A percentile compares a stretch with the other conserved stretches of the same genome.
These are phyloP conservation scores for Conger conger DNA, from an alignment of 2,113 vertebrate species.

Conservation along the genomic window DNA sequence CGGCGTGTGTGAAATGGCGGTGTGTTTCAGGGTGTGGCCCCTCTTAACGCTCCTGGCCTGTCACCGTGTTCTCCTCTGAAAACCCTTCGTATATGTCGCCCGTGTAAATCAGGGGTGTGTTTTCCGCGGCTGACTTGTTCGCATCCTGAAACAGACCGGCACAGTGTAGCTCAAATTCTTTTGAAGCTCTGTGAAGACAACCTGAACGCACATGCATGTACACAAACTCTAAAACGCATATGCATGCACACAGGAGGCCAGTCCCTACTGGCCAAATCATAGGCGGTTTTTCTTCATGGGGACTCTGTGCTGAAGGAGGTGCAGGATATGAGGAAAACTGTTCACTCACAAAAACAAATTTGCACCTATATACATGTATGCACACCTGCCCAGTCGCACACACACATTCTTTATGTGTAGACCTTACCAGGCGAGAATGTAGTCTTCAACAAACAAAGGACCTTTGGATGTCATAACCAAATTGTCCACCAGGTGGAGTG, in stretches of 20 bases:
- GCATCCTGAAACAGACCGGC: not conserved
- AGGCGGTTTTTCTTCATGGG: too few relatives aligned
- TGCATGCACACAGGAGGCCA: not conserved
- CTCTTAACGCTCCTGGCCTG: too few relatives aligned
- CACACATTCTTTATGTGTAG: not conserved
- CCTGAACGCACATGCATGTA: not conserved
- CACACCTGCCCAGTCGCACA: not conserved
- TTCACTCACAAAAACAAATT: too few relatives aligned
- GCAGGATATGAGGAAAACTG: too few relatives aligned
- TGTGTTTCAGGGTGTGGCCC: too few relatives aligned
- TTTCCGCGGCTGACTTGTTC: not conserved
- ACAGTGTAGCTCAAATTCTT: not conserved
- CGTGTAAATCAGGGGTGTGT: not conserved
- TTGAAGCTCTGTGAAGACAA: not conserved
- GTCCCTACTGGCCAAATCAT: too few relatives aligned
- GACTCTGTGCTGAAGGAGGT: too few relatives aligned
- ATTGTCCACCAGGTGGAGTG: constrained; percentile 25
- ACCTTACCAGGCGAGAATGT: not conserved
- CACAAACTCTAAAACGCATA: not conserved
- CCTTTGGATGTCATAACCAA: too few relatives aligned
- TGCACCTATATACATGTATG: too few relatives aligned
- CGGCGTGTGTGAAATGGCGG: too few relatives aligned
- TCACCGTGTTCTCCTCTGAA: not conserved
- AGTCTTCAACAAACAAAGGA: not conserved
- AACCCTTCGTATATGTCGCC: not conserved